Evolutionary conservation across 1,140 invertebrate genomes (phyloP), one percentile per base, ranked within the genome.

Genomic region (Drosophila kanapiae): DNA sequence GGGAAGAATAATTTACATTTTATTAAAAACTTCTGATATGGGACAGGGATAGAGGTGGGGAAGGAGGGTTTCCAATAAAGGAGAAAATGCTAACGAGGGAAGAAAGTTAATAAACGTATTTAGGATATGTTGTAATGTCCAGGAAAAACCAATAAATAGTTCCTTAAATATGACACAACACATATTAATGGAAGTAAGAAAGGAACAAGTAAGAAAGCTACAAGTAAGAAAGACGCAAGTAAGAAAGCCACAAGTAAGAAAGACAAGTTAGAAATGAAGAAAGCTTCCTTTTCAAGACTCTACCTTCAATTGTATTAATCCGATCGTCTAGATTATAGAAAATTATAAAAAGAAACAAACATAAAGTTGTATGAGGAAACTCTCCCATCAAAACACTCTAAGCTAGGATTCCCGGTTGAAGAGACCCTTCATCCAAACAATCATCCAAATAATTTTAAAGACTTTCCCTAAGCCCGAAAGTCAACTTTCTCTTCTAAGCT

Each of bases 1-100:
- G 74, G 75, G 49, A 63, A 64, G 84, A 78, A 88, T 88, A 84
- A 88, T 88, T 88, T 88, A 88, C 85, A 88, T 88, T 85, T 88
- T 88, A 88, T 88, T 88, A 88, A 90, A 88, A 90, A 90, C 75
- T 58, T 68, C n/a, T 65, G 63, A 74, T 74, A 71, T 63, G 76
- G 64, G 47, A 62, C 63, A 67, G 54, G 49, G n/a, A 63, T 29
- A 8, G 18, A 13, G 13, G 18, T 13, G 13, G 33, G 35, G 23
- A 23, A 23, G n/a, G 37, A 13, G 23, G 10, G 18, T 35, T 29
- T 4, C 23, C 6, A 38, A 18, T n/a, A 8, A 16, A 35, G 10
- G 33, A 7, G 31, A 13, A 5, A 56, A 13, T 35, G 16, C 31
- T 53, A 53, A 53, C 49, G 11, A 16, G 38, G 23, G 10, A 37